Evolutionary conservation across 2,113 vertebrate species (phyloP), one percentile per base, ranked within the genome.

Genomic region (Macquaria australasica): DNA sequence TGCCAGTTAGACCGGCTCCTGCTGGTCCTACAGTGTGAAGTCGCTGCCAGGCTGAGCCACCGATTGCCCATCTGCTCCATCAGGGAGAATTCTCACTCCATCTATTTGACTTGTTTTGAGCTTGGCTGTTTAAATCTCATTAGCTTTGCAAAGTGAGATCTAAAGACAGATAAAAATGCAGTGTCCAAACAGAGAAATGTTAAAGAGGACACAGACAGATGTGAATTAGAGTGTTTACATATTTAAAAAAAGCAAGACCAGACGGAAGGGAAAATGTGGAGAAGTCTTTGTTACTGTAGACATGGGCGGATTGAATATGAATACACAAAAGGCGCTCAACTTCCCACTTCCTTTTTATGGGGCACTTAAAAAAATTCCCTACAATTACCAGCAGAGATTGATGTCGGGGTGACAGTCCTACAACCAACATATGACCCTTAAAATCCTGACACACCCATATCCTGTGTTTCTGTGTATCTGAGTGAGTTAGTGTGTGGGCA

Each of bases 41-140:
- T 75, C 77, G 62, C 84, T 93, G 93, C 92, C 94, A 95, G 91
- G 86, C 91, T 90, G 93, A 93, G 93, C 92, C 90, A 91, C 84
- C 84, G 79, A 92, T 87, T 84, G 89, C 91, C 94, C 94, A 96
- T 96, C 95, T 96, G 95, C 89, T 94, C 88, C 85, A 90, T 85
- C 73, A 64, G 89, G 81, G 74, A 91, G 81, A 89, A 86, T 91
- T 93, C 90, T 91, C 90, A 89, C 90, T 91, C 88, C 91, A 94
- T 94, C 82, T 90, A 92, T 92, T 93, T 91, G 88, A 90, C 89
- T 93, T 88, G 91, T 88, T 93, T 87, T 55, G 70, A 90, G 88
- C 84, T 84, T 86, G 87, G 91, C 93, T 79, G 83, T 83, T 78
- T 69, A 89, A 79, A 85, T 72, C 90, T 91, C 85, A 88, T 90